These are phyloP conservation scores for Crotophaga sulcirostris DNA, from an alignment of 2,113 vertebrate species.

Conservation along the genomic window DNA sequence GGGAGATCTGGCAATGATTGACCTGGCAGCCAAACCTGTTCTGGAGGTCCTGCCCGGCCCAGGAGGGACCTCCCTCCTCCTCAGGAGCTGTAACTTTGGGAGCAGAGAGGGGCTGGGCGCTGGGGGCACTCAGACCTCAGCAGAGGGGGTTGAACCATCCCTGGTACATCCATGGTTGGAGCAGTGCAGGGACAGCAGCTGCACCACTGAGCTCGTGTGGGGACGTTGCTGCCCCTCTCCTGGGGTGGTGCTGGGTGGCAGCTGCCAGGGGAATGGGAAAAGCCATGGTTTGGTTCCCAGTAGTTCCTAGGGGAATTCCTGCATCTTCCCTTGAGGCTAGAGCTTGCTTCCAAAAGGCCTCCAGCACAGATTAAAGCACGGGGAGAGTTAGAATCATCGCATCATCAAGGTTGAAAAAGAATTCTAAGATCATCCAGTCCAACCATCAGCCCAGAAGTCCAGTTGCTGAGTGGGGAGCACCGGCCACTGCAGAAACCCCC, in stretches of 20 bases:
- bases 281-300: background rate
- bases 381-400: background rate
- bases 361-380: rapidly evolving
- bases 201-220: rapidly evolving
- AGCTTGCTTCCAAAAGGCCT: background rate
- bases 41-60: background rate
- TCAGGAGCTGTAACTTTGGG: rapidly evolving
- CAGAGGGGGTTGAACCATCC: background rate
- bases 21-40: constrained; percentile 46
- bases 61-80: background rate
- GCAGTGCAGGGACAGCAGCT: background rate
- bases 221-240: background rate
- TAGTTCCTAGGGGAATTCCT: background rate
- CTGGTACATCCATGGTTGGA: background rate
- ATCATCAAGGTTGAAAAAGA: too few species aligned
- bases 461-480: background rate
- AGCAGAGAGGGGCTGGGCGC: background rate
- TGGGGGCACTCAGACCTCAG: rapidly evolving
- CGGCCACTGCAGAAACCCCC: background rate
- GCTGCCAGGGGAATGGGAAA: rapidly evolving
- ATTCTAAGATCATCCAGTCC: too few species aligned
- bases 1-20: constrained; percentile 43
- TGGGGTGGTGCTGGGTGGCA: rapidly evolving
- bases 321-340: background rate
- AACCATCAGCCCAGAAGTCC: too few species aligned